These are phyloP conservation scores for Lophura nycthemera DNA, from an alignment of 2,113 vertebrate species.

Conservation along the genomic window DNA sequence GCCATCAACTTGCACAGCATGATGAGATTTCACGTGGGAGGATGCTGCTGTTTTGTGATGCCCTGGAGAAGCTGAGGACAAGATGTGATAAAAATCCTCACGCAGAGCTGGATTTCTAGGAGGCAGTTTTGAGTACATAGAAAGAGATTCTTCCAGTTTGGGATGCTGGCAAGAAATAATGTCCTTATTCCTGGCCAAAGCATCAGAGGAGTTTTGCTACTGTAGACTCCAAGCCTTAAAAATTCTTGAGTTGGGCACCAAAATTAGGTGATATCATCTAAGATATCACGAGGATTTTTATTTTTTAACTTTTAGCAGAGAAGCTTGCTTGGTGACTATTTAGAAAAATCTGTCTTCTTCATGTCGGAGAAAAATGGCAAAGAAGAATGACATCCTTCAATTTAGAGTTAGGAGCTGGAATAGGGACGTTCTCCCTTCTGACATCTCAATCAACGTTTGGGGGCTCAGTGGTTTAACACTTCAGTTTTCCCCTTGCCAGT, in stretches of 20 bases:
- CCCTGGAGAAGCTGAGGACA: slow-evolving; percentile 38
- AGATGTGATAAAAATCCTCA: background rate
- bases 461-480: background rate
- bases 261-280: background rate
- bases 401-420: background rate
- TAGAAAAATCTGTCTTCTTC: background rate
- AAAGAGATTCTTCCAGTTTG: background rate
- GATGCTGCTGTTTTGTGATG: background rate
- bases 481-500: background rate
- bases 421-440: background rate
- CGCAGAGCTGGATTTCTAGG: background rate
- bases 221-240: slow-evolving; percentile 18
- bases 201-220: background rate
- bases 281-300: background rate
- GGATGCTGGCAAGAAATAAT: background rate
- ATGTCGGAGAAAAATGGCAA: background rate
- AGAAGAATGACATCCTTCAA: background rate
- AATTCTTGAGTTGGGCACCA: background rate
- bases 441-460: background rate
- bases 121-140: background rate
- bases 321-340: background rate
- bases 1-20: background rate
- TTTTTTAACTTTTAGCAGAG: background rate
- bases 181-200: slow-evolving; percentile 5
- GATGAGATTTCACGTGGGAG: slow-evolving; percentile 9